These are phyloP conservation scores for Zosterops lateralis DNA, from an alignment of 2,113 vertebrate genomes.

Conservation along the genomic window DNA sequence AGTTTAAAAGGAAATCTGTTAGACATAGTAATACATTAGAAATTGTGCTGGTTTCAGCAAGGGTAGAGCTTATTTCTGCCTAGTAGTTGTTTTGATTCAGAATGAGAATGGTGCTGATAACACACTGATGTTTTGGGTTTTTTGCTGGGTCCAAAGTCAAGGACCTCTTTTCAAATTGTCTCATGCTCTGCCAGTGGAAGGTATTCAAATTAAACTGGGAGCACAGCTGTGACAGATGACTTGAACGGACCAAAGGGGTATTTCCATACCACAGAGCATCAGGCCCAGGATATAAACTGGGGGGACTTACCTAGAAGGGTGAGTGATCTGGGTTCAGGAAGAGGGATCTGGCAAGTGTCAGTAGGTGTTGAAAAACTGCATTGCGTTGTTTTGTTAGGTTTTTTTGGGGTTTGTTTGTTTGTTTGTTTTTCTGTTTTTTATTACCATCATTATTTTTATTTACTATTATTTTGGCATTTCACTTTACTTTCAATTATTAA, in stretches of 20 bases:
- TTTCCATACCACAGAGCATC: neutral
- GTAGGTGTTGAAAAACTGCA: neutral
- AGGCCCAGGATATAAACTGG: neutral
- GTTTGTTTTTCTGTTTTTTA: neutral
- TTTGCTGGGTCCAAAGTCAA: neutral
- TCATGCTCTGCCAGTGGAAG: neutral
- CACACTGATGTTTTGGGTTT: neutral
- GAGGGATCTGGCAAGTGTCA: neutral
- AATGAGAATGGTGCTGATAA: neutral
- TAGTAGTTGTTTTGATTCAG: neutral
- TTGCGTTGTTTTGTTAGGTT: neutral
- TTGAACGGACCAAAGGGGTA: accelerated
- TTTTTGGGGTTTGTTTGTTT: too few relatives aligned
- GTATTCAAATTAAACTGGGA: neutral
- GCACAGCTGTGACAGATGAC: neutral
- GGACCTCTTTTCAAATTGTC: neutral
- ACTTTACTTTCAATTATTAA: neutral
- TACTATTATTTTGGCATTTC: neutral
- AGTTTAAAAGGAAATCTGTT: neutral
- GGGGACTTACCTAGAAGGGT: accelerated
- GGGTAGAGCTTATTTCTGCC: neutral
- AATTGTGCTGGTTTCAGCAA: neutral
- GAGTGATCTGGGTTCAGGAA: neutral
- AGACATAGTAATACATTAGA: neutral
- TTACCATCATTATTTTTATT: neutral